A percentile compares a stretch with the other conserved stretches of the same genome.
Evolutionary conservation across 2,113 vertebrate species (phyloP).

Genomic region (Oplegnathus fasciatus): DNA sequence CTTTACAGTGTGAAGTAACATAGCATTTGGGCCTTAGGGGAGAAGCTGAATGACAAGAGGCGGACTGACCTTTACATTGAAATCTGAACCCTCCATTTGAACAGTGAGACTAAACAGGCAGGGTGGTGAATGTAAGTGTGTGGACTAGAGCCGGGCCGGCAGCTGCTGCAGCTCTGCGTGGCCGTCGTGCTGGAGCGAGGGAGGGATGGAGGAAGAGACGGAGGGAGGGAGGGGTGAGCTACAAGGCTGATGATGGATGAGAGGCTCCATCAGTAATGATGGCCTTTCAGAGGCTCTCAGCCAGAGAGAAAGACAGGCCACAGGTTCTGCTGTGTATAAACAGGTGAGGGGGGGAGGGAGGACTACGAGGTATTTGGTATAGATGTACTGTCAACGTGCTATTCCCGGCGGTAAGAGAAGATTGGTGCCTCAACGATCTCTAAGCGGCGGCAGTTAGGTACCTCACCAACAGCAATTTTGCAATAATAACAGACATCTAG

Average conservation of each 20-base stretch:
- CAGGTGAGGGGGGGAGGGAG: slow-evolving; percentile 53
- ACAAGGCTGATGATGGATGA: slow-evolving; percentile 82
- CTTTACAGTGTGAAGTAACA: slow-evolving; percentile 73
- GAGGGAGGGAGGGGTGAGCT: slow-evolving; percentile 58
- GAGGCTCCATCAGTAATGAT: slow-evolving; percentile 78
- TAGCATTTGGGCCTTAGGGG: slow-evolving; percentile 59
- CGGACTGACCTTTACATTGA: slow-evolving; percentile 75
- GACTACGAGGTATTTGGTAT: slow-evolving; percentile 32
- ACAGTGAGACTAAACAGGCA: slow-evolving; percentile 76
- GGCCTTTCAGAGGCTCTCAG: slow-evolving; percentile 76
- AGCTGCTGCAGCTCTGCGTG: slow-evolving; percentile 66
- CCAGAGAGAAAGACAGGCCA: slow-evolving; percentile 62
- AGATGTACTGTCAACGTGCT: slow-evolving; percentile 40
- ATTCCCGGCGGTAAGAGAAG: slow-evolving; percentile 46
- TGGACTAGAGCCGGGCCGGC: slow-evolving; percentile 51
- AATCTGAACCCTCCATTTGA: slow-evolving; percentile 73
- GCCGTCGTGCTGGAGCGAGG: slow-evolving; percentile 42
- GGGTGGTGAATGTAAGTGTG: slow-evolving; percentile 63
- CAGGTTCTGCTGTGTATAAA: slow-evolving; percentile 61
- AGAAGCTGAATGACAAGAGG: slow-evolving; percentile 68
- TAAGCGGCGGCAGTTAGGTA: slow-evolving; percentile 29
- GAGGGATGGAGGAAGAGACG: slow-evolving; percentile 41
- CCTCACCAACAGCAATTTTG: slow-evolving; percentile 49
- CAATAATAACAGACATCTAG: slow-evolving; percentile 50
- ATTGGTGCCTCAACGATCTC: slow-evolving; percentile 35